phyloP scores from a whole-genome alignment of 1,140 invertebrate species.

The Eciton burchellii region DNA sequence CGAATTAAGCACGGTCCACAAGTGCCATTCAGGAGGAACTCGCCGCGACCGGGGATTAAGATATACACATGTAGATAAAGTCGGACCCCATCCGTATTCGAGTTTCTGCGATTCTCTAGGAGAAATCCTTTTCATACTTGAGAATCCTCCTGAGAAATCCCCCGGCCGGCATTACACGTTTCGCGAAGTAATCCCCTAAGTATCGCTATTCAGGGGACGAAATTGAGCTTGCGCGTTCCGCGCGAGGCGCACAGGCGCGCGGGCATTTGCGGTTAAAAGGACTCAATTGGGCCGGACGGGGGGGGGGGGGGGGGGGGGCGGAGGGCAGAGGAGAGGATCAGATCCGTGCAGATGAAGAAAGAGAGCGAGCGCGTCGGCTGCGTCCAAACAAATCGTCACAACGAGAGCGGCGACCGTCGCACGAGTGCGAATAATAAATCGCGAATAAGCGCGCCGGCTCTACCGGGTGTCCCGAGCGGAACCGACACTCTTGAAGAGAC shows the following conservation, averaged over 20 bases:
- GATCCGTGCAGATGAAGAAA: constrained; percentile 21
- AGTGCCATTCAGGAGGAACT: constrained; percentile 74
- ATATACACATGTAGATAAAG: constrained; percentile 71
- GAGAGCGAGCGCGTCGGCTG: constrained; percentile 22
- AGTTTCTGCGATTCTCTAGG: constrained; percentile 69
- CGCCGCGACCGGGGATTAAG: constrained; percentile 73
- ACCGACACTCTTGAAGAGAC: constrained; percentile 39
- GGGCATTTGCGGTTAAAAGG: constrained; percentile 53
- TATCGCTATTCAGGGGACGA: constrained; percentile 56
- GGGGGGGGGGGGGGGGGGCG: no score
- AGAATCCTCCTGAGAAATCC: constrained; percentile 71
- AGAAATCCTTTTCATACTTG: constrained; percentile 66
- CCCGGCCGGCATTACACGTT: constrained; percentile 39
- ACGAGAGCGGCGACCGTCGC: constrained; percentile 36
- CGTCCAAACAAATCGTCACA: constrained; percentile 53
- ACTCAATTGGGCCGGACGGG: constrained; percentile 57
- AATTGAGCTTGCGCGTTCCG: constrained; percentile 55
- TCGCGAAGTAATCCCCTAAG: constrained; percentile 66
- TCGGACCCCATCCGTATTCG: constrained; percentile 58
- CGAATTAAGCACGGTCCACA: constrained; percentile 75
- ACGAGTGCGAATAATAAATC: constrained; percentile 61
- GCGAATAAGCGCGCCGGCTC: constrained; percentile 34
- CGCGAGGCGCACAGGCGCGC: constrained; percentile 10
- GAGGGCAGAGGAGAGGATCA: constrained; percentile 53
- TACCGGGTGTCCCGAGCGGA: constrained; percentile 43